Percentiles rank a stretch among this genome's conserved stretches.
phyloP scores from a whole-genome alignment of 1,140 invertebrate genomes.

The Calliopsis andreniformis region DNA sequence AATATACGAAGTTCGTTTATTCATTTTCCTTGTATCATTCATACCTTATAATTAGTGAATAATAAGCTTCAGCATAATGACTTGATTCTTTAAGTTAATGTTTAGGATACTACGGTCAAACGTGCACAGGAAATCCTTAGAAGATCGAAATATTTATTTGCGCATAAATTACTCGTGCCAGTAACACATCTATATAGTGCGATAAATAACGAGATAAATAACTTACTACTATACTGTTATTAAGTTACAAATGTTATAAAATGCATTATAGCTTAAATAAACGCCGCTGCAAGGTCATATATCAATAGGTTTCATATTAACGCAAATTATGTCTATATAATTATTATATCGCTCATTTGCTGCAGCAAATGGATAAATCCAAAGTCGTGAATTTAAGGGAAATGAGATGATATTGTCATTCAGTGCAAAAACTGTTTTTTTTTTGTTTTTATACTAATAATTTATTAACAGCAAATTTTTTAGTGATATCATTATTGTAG shows the following conservation, averaged over 20 bases:
- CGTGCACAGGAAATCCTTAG: conserved; percentile 4
- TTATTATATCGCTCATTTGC: too few relatives aligned
- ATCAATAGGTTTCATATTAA: conserved; percentile 12
- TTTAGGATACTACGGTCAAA: neutral
- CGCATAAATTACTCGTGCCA: conserved; percentile 36
- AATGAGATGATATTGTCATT: too few relatives aligned
- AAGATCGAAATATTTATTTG: conserved; percentile 54
- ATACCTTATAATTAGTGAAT: conserved; percentile 1
- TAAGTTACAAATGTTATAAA: conserved; percentile 64
- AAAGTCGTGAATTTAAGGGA: too few relatives aligned
- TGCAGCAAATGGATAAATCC: too few relatives aligned
- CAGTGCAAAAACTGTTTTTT: too few relatives aligned
- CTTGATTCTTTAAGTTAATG: too few relatives aligned
- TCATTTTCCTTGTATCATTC: conserved; percentile 7
- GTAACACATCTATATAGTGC: conserved; percentile 6
- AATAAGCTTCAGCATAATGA: neutral
- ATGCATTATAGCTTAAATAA: conserved; percentile 51
- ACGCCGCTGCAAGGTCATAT: conserved; percentile 11
- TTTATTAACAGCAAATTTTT: too few relatives aligned
- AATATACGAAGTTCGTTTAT: conserved; percentile 2
- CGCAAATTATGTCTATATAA: conserved; percentile 31
- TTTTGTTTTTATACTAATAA: too few relatives aligned
- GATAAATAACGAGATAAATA: conserved; percentile 26
- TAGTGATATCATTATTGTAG: too few relatives aligned
- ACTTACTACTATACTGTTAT: conserved; percentile 33